phyloP scores from a whole-genome alignment of 2,888 invertebrate genomes.

The Ditula angustiorana region DNA sequence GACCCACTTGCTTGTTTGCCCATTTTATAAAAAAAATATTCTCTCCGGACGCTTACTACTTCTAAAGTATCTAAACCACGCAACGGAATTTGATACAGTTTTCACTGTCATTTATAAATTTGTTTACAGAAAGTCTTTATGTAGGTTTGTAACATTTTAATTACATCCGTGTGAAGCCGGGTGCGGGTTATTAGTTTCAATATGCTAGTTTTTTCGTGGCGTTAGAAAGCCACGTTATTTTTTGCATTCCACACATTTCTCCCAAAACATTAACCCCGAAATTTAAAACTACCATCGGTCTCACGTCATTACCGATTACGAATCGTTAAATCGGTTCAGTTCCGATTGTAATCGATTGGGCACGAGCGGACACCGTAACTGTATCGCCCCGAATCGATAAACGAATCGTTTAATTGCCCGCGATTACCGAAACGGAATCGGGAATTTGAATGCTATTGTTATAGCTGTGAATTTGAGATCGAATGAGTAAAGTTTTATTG shows the following conservation, averaged over 20 bases:
- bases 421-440: constrained; percentile 31
- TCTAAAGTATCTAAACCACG: too few species aligned
- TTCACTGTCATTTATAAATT: too few species aligned
- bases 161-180: too few species aligned
- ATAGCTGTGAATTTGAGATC: constrained; percentile 27
- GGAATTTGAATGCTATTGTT: constrained; percentile 32
- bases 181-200: too few species aligned
- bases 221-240: not conserved
- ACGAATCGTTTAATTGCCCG: constrained; percentile 47
- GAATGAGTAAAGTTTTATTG: constrained; percentile 12
- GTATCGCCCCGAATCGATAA: constrained; percentile 57
- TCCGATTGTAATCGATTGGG: constrained; percentile 74
- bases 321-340: constrained; percentile 77
- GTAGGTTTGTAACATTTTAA: too few species aligned
- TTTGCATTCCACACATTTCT: not conserved
- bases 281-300: constrained; percentile 40
- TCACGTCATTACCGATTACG: constrained; percentile 75
- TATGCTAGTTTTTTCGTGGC: too few species aligned
- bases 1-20: too few species aligned
- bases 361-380: constrained; percentile 69
- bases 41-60: too few species aligned
- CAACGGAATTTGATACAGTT: too few species aligned
- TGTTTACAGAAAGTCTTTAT: too few species aligned
- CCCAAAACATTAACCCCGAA: constrained; percentile 19
- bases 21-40: too few species aligned